Conservation (phyloP, 2,113 vertebrate species). For the Anolis carolinensis region DNA sequence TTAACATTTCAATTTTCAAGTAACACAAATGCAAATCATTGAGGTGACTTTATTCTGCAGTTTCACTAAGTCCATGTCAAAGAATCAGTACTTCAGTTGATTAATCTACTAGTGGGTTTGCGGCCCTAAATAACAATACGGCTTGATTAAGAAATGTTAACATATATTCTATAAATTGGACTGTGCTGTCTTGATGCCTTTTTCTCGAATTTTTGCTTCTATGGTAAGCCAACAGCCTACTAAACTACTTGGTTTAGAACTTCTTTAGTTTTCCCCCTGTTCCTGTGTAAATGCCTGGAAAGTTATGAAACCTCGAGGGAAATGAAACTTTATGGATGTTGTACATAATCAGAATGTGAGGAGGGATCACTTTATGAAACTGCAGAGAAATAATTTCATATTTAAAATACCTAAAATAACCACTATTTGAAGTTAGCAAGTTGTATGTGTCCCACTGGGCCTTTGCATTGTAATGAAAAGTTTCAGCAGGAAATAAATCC, state of each 20-base stretch:
- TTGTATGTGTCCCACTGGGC: neutral
- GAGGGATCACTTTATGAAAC: neutral
- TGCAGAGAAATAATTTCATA: neutral
- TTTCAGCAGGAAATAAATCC: slow-evolving; percentile 24
- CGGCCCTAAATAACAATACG: neutral
- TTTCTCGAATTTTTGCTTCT: fast-evolving
- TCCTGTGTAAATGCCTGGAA: too few species aligned
- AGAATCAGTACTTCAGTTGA: too few species aligned
- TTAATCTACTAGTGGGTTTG: too few species aligned
- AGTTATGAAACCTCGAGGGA: neutral
- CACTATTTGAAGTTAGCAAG: neutral
- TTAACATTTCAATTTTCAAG: too few species aligned
- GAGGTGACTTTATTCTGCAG: too few species aligned
- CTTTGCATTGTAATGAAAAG: slow-evolving; percentile 16
- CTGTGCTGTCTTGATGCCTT: neutral
- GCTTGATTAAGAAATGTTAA: neutral
- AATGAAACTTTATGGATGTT: neutral
- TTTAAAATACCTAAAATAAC: slow-evolving; percentile 27
- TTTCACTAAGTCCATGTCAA: too few species aligned
- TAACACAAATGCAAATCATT: too few species aligned
- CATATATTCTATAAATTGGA: neutral
- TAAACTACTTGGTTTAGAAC: neutral
- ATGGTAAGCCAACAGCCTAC: too few species aligned
- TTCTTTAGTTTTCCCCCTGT: neutral
- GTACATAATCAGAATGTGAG: neutral